A percentile compares a stretch with the other conserved stretches of the same genome.
These are phyloP conservation scores for Neelides folsomi DNA, from an alignment of 2,888 invertebrate species.

Conservation along the genomic window DNA sequence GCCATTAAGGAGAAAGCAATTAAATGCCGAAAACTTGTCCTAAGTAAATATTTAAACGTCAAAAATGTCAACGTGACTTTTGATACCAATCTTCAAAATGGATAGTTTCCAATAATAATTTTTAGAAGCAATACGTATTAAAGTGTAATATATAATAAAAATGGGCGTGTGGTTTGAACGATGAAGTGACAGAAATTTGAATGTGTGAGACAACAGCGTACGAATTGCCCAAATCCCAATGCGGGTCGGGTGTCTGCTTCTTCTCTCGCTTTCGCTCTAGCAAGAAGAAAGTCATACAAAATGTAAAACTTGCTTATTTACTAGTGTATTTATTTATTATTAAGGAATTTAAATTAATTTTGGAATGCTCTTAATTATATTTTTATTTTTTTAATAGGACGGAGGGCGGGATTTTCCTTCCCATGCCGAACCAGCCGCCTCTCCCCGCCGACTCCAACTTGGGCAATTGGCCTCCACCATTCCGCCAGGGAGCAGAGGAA, in stretches of 20 bases:
- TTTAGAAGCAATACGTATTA: too few relatives aligned
- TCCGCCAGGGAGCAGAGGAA: conserved; percentile 21
- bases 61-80: too few relatives aligned
- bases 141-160: too few relatives aligned
- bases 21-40: too few relatives aligned
- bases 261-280: conserved; percentile 32
- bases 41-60: too few relatives aligned
- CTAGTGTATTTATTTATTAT: neutral
- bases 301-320: neutral
- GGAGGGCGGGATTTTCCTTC: conserved; percentile 34
- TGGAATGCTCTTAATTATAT: neutral
- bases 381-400: conserved; percentile 19
- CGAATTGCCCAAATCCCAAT: conserved; percentile 33
- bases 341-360: neutral
- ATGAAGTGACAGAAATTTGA: conserved; percentile 15
- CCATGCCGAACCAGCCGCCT: conserved; percentile 33
- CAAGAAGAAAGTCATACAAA: conserved; percentile 27
- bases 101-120: too few relatives aligned
- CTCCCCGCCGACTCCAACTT: conserved; percentile 32
- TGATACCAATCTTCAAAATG: too few relatives aligned
- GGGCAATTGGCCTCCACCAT: conserved; percentile 31
- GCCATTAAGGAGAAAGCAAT: too few relatives aligned
- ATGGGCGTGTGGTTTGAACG: conserved; percentile 4
- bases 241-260: conserved; percentile 32
- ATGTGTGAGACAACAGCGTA: conserved; percentile 31